These are phyloP conservation scores for Bellardia bayeri DNA, from an alignment of 2,888 invertebrate species.

Conservation along the genomic window DNA sequence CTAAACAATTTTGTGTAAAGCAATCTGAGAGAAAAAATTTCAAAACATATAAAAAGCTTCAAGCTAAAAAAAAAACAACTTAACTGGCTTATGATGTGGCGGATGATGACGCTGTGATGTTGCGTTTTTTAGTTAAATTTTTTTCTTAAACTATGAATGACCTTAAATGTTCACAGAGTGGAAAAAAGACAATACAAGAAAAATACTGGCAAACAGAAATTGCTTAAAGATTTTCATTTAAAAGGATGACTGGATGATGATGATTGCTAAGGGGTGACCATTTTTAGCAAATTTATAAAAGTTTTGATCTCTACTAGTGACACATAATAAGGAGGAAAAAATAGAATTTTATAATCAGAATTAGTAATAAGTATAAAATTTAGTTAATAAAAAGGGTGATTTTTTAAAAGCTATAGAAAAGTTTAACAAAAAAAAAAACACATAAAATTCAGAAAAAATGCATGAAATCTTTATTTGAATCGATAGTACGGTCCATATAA, in stretches of 20 bases:
- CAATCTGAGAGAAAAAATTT: constrained; percentile 16
- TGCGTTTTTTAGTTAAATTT: not conserved
- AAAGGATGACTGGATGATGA: not conserved
- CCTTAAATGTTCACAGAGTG: constrained; percentile 53
- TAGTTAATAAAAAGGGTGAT: too few species aligned
- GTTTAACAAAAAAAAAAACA: too few species aligned
- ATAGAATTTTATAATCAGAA: too few species aligned
- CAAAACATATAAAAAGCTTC: constrained; percentile 58
- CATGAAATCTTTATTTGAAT: too few species aligned
- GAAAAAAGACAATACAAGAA: constrained; percentile 42
- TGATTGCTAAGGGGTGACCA: not conserved
- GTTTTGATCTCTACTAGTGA: not conserved
- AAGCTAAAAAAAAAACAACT: constrained; percentile 50
- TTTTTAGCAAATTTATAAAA: not conserved
- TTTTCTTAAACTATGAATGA: constrained; percentile 46
- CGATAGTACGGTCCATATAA: too few species aligned
- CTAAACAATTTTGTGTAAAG: not conserved
- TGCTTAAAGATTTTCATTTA: constrained; percentile 3
- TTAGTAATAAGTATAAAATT: too few species aligned
- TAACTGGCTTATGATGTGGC: constrained; percentile 60
- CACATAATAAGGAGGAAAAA: too few species aligned
- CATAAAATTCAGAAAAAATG: too few species aligned
- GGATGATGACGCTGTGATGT: constrained; percentile 59
- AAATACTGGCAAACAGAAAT: constrained; percentile 4
- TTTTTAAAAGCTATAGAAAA: too few species aligned